Evolutionary conservation across 2,797 vertebrate genomes (phyloP), one percentile per base, ranked within the genome.

Genomic region (Halcyon chelicuti): DNA sequence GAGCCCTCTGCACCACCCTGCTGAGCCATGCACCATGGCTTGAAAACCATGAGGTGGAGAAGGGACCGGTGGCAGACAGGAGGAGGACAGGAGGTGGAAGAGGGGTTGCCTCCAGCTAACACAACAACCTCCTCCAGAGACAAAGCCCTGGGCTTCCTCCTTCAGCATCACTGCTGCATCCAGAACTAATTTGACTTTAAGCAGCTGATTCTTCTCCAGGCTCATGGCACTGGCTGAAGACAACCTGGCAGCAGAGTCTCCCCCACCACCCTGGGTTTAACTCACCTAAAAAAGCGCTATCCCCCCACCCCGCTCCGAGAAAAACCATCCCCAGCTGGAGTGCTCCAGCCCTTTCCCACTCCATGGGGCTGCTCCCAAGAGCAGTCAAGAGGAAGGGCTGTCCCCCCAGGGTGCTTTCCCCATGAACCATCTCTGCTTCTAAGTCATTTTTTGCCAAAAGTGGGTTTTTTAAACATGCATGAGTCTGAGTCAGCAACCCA

Each of bases 401-500:
- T 79, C 42, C 31, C 47, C 62, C 13, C 3, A 2, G 52, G 40
- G 39, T 89, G 12, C 62, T 66, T 91, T 29, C 8, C 15, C n/a
- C 47, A 42, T n/a, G 13, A 15, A 60, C 44, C 61, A 84, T 35
- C 57, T 83, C 83, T 88, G 47, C 11, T 4, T 91, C 58, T 88
- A 22, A 65, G 76, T n/a, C 7, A 3, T 52, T 76, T 68, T 90
- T 92, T 88, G 5, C 39, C 47, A 51, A 46, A 23, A 80, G 57
- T 72, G 10, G 7, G 17, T 42, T 86, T 94, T 93, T 95, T 68
- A 84, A 90, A 78, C 80, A 75, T 72, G 73, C 42, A 16, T 44
- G 17, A 92, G n/a, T 40, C 94, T 95, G 83, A 88, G 55, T 92
- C 80, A 85, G 86, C 79, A 78, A 78, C 39, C 19, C 77, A 70